Base-by-base conservation (phyloP, 1,140 invertebrate species). In the Drosophila obscura region DNA sequence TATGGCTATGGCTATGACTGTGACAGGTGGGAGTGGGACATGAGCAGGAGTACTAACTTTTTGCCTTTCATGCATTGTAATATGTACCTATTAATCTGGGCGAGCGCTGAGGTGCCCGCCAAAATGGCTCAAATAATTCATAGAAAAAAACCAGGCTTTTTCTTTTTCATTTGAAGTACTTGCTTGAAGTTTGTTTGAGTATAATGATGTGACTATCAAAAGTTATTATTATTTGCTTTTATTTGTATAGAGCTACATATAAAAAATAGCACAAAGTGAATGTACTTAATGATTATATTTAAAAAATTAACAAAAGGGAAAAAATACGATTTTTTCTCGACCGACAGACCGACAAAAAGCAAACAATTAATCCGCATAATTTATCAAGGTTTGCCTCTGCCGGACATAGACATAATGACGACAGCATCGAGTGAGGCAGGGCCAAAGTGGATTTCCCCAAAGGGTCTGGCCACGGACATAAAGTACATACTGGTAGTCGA, bases 281-380 rank as follows among this genome's bases (percentile, higher is more conserved):
- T 24, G 22, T 4, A 24, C 22, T 24, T 24, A 0, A 24, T 24
- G 22, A 28, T 28, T 28, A 1, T 7, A 28, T 6, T 28, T 7
- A 28, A 28, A 5, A 28, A 28, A 19, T 19, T 1, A 19, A 19
- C 19, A 19, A 19, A 19, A 19, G 19, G 19, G 0, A 19, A 19
- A 19, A 19, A 1, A 19, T 19, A 19, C 19, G 19, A 19, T 19
- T 1, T 19, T 19, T 19, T 19, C 19, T 1, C 19, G 19, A 19
- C 19, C 19, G 19, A 19, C 31, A 11, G 9, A 22, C 24, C 28
- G 24, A n/a, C n/a, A 63, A 59, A 35, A 11, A 35, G 11, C 31
- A 35, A 73, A 35, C 45, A 67, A 63, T 64, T 79, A 67, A 79
- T 55, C 19, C 43, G 9, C 22, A 61, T 72, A 66, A 72, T 81